Conservation (phyloP, 1,140 invertebrate genomes). For the Neodiprion fabricii region DNA sequence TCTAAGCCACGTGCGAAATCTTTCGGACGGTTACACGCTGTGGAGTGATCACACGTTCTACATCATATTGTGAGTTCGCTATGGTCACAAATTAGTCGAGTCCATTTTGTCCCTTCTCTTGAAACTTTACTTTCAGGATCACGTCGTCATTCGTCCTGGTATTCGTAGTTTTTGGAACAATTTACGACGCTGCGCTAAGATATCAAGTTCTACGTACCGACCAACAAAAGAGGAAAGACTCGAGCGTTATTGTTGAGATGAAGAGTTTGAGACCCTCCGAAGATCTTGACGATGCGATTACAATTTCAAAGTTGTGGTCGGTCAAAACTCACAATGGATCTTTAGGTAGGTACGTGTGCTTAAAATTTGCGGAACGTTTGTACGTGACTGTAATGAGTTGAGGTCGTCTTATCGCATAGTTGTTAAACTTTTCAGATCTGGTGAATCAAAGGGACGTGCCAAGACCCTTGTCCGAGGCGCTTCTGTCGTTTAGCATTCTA, state of each 20-base stretch:
- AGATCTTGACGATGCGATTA: slow-evolving; percentile 31
- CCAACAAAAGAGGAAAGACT: slow-evolving; percentile 2
- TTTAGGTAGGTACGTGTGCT: slow-evolving; percentile 29
- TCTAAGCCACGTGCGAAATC: slow-evolving; percentile 37
- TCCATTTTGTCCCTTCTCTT: neutral
- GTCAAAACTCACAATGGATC: slow-evolving; percentile 41
- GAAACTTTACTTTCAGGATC: slow-evolving; percentile 32
- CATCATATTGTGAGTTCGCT: slow-evolving; percentile 43
- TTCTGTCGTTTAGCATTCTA: slow-evolving; percentile 46
- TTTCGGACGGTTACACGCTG: slow-evolving; percentile 39
- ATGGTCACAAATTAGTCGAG: slow-evolving; percentile 10
- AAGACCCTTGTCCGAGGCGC: slow-evolving; percentile 40
- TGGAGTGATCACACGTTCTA: slow-evolving; percentile 45
- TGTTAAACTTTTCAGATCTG: slow-evolving; percentile 33
- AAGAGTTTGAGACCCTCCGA: slow-evolving; percentile 19
- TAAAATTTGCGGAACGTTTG: slow-evolving; percentile 9
- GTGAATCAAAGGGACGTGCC: slow-evolving; percentile 33
- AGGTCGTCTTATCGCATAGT: slow-evolving; percentile 5
- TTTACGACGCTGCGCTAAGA: slow-evolving; percentile 42
- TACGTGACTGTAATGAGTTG: neutral
- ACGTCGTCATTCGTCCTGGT: slow-evolving; percentile 27
- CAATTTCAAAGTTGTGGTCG: slow-evolving; percentile 39
- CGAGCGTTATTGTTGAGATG: slow-evolving; percentile 24
- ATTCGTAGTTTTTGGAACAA: slow-evolving; percentile 38
- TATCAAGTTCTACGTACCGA: slow-evolving; percentile 33